Evolutionary conservation across 2,888 invertebrate species (phyloP), one percentile per base, ranked within the genome.

Genomic region (Caenorhabditis doughertyi): DNA sequence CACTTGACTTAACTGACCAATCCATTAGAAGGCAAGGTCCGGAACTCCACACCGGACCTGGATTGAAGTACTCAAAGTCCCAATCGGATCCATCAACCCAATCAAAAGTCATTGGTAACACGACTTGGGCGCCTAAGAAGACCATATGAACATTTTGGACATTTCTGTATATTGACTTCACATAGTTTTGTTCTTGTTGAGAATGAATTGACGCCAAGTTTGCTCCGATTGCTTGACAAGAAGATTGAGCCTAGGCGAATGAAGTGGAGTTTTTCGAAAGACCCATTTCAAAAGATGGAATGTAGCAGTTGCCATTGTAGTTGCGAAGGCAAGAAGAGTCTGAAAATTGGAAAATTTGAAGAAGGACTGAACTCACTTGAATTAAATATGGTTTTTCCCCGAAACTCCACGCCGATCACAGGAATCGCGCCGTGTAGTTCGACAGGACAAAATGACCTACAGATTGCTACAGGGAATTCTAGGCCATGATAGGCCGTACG

Each of bases 291-390:
- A 47, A 18, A n/a, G 73, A 62, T n/a, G 53, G n/a, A n/a, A n/a
- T 47, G 74, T 74, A 74, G 42, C 74, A 74, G 58, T 49, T 44
- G 3, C 58, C 67, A 18, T 56, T 58, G 74, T 49, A 74, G 42
- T 74, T 74, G 35, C 47, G 56, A 8, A 27, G 8, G 49, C 74
- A 74, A 13, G 18, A 21, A 0, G 42, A 1, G 27, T 74, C 74
- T 65, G 35, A 49, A 16, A 47, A 18, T 18, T n/a, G 8, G 39
- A 0, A 39, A 13, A 8, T 23, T n/a, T n/a, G n/a, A n/a, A n/a
- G n/a, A n/a, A n/a, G n/a, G n/a, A n/a, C n/a, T n/a, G n/a, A n/a
- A n/a, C n/a, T n/a, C n/a, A n/a, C n/a, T n/a, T n/a, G n/a, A n/a
- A n/a, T n/a, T n/a, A n/a, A n/a, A n/a, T n/a, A n/a, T n/a, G n/a